phyloP scores from a whole-genome alignment of 23 tunicate species.

The Botrylloides violaceus region DNA sequence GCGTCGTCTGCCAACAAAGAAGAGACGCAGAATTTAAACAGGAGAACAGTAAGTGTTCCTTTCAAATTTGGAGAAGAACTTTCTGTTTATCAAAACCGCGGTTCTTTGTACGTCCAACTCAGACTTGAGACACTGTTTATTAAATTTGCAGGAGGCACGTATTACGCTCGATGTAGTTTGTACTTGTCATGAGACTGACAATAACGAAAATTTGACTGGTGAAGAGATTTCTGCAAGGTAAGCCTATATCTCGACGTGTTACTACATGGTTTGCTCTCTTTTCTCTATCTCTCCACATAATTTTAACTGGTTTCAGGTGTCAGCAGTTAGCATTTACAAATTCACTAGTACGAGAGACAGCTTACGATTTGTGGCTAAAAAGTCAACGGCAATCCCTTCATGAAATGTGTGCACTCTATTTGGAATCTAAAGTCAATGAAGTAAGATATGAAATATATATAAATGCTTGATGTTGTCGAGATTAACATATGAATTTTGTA shows the following conservation, averaged over 20 bases:
- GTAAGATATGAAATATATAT: too few relatives aligned
- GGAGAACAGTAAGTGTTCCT: neutral
- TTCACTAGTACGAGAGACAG: constrained; percentile 79
- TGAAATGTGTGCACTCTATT: constrained; percentile 53
- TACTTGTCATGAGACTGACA: neutral
- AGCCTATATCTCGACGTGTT: too few relatives aligned
- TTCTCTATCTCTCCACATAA: neutral
- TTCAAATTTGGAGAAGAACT: too few relatives aligned
- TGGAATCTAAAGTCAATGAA: constrained; percentile 57
- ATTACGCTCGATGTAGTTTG: neutral
- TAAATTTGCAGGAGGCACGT: neutral
- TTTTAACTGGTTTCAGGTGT: constrained; percentile 49
- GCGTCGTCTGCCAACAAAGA: constrained; percentile 21
- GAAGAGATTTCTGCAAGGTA: neutral
- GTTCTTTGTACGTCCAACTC: too few relatives aligned
- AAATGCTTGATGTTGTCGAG: too few relatives aligned
- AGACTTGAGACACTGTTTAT: too few relatives aligned
- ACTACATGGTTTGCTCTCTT: too few relatives aligned
- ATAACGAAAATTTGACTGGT: neutral
- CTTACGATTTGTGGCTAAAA: constrained; percentile 83
- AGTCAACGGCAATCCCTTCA: constrained; percentile 77
- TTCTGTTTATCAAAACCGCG: too few relatives aligned
- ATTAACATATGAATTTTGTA: neutral
- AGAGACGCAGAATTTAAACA: neutral
- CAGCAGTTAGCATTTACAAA: constrained; percentile 67